Evolutionary conservation across 1,140 invertebrate species (phyloP).

Genomic region (Yoshiicerus persimilis): DNA sequence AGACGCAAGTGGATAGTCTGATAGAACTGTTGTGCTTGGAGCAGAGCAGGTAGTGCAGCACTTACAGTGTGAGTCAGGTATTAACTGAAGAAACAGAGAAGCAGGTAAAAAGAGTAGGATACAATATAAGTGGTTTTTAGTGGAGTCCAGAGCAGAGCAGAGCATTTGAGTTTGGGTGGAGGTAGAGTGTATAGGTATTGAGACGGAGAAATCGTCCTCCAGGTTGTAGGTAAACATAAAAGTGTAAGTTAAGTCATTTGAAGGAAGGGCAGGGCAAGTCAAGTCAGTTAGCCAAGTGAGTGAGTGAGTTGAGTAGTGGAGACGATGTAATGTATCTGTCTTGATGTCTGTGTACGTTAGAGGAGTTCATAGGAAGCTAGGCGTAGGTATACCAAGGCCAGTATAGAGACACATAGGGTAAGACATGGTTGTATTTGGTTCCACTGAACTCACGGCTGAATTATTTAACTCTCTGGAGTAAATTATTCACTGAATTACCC

Average conservation of each 20-base stretch:
- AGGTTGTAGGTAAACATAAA: background rate
- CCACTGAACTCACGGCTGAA: constrained; percentile 30
- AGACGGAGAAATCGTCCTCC: background rate
- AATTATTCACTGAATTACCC: constrained; percentile 39
- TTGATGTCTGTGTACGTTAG: background rate
- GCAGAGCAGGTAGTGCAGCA: background rate
- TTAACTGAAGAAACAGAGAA: background rate
- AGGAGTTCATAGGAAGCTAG: background rate
- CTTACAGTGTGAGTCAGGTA: background rate
- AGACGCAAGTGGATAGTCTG: background rate
- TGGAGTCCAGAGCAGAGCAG: background rate
- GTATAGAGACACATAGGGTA: background rate
- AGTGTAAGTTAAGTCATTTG: background rate
- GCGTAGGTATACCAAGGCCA: background rate
- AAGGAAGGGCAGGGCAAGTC: background rate
- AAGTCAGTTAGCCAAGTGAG: constrained; percentile 9
- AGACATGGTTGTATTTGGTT: constrained; percentile 8
- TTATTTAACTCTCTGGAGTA: constrained; percentile 31
- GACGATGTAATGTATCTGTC: constrained; percentile 13
- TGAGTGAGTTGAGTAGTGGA: constrained; percentile 12
- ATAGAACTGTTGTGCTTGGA: background rate
- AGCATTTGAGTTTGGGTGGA: background rate
- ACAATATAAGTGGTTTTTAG: background rate
- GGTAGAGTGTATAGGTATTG: background rate
- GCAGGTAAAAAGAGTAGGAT: too few relatives aligned